Evolutionary conservation across 1,140 invertebrate species (phyloP), one percentile per base, ranked within the genome.

Genomic region (Delia radicum): DNA sequence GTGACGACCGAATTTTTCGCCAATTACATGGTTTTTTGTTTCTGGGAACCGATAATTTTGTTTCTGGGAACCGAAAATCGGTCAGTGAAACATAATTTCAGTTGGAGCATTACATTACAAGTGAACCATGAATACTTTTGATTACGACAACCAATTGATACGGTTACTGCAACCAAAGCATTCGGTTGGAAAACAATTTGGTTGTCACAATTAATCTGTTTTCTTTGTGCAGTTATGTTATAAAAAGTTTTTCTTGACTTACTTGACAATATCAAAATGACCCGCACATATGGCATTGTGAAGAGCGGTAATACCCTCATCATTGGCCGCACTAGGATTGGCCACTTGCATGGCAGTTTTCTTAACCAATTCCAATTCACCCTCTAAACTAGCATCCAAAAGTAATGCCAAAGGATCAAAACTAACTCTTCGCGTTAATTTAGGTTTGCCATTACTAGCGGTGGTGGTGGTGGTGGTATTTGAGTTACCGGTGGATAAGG

Each of bases 281-380:
- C 98, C 97, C 4, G 98, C 98, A 89, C 98, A 99, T 82, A 99
- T 99, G 79, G 98, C 98, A 88, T 99, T 99, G 87, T 99, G 98
- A 65, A 99, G 89, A 31, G 98, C 98, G 2, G 98, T 99, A 79
- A 99, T 99, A 87, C 98, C 93, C 92, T 99, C 91, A 92, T 94
- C 97, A 87, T 99, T 99, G 18, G 96, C 94, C n/a, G 95, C 94
- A 87, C 96, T 98, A 26, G 96, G 95, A 90, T 98, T 92, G 91
- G 86, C 90, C 84, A 98, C 97, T 90, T 98, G 95, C 82, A 92
- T 91, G 27, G 97, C 96, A 48, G 96, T 98, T 87, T 96, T 96
- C 87, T 94, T 95, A 2, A 99, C 98, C 65, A 99, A 89, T 83
- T 99, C 98, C 78, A 99, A 89, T 88, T 99, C 98, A 28, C 98